Conservation (phyloP, 2,797 vertebrate genomes). For the Myioborus melanocephalus region DNA sequence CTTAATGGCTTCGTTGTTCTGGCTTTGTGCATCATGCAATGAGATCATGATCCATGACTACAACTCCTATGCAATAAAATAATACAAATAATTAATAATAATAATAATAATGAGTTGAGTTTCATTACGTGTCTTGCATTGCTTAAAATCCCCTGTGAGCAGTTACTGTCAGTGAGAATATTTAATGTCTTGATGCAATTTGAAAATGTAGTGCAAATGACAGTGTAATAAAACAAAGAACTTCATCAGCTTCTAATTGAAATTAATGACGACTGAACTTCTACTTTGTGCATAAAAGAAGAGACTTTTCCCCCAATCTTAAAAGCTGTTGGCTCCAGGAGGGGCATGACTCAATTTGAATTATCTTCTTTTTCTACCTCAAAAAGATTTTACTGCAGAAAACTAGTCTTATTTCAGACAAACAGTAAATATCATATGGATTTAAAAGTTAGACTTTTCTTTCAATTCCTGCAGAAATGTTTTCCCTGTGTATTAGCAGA, state of each 20-base stretch:
- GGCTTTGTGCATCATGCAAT: neutral
- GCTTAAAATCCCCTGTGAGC: conserved; percentile 48
- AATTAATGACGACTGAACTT: conserved; percentile 55
- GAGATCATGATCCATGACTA: neutral
- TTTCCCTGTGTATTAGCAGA: neutral
- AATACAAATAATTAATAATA: conserved; percentile 38
- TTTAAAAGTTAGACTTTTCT: neutral
- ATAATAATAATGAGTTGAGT: neutral
- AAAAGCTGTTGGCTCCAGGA: neutral
- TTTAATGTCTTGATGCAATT: conserved; percentile 62
- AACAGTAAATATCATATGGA: neutral
- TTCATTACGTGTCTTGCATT: neutral
- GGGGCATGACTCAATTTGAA: conserved; percentile 2
- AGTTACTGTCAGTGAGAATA: conserved; percentile 46
- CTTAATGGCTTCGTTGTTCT: neutral
- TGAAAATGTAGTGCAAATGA: conserved; percentile 62
- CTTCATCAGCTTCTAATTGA: conserved; percentile 70
- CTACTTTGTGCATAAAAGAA: conserved; percentile 38
- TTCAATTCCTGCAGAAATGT: neutral
- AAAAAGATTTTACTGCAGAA: neutral
- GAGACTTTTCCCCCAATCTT: neutral
- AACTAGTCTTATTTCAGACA: neutral
- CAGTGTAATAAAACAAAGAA: conserved; percentile 65
- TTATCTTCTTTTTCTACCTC: neutral
- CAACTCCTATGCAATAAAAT: neutral